Percentiles rank a stretch among this genome's conserved stretches.
phyloP scores from a whole-genome alignment of 2,888 invertebrate genomes.

The Caenorhabditis sp. region DNA sequence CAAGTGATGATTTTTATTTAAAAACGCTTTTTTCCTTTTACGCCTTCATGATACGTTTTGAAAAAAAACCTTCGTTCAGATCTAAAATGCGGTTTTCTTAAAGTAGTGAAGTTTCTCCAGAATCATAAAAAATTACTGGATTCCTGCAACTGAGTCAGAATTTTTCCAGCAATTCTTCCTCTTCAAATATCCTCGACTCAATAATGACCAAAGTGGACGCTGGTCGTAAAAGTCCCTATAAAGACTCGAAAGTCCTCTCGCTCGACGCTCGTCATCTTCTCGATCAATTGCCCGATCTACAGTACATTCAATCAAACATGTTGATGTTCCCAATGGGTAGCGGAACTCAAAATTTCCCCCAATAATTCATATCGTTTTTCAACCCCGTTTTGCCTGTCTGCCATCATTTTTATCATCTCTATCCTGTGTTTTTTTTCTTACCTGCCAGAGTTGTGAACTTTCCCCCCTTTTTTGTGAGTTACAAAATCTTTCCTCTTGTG shows the following conservation, averaged over 20 bases:
- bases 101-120: too few species aligned
- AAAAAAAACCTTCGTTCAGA: too few species aligned
- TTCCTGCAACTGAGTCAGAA: too few species aligned
- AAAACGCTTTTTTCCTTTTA: too few species aligned
- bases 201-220: conserved; percentile 27
- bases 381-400: conserved; percentile 1
- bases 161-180: conserved; percentile 8
- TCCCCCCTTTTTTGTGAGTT: background rate
- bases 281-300: conserved; percentile 58
- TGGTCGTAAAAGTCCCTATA: conserved; percentile 20
- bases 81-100: too few species aligned
- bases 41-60: too few species aligned
- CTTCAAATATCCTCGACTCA: conserved; percentile 29
- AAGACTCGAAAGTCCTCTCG: conserved; percentile 51
- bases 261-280: conserved; percentile 60
- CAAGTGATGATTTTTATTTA: background rate
- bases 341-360: conserved; percentile 11
- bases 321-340: conserved; percentile 59
- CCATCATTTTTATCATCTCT: conserved; percentile 3
- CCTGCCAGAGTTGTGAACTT: background rate
- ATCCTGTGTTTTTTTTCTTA: background rate
- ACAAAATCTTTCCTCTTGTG: conserved; percentile 14
- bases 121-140: background rate
- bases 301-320: conserved; percentile 52
- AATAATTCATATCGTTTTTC: conserved; percentile 12